phyloP scores from a whole-genome alignment of 2,888 invertebrate species.

The Atrina japonica region DNA sequence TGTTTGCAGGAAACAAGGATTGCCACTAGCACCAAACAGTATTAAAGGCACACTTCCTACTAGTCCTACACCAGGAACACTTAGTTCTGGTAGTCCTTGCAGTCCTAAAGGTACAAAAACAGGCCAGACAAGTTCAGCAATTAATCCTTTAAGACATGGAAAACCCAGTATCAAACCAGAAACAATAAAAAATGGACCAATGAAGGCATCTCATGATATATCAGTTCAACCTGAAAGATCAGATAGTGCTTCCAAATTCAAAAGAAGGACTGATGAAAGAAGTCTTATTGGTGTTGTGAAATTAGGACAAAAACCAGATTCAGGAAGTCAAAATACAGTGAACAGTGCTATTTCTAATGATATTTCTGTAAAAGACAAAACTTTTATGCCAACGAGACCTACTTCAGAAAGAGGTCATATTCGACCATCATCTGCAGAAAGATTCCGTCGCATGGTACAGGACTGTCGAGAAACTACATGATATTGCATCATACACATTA shows the following conservation, averaged over 20 bases:
- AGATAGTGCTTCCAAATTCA: neutral
- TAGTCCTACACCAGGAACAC: conserved; percentile 28
- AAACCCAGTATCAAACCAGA: conserved; percentile 4
- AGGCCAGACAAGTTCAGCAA: conserved; percentile 14
- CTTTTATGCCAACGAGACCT: conserved; percentile 47
- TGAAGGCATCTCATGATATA: conserved; percentile 51
- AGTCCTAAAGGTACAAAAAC: conserved; percentile 27
- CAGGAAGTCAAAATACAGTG: neutral
- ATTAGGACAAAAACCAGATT: conserved; percentile 21
- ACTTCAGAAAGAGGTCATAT: conserved; percentile 47
- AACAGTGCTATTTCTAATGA: no score
- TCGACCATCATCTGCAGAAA: conserved; percentile 64
- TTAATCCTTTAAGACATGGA: neutral
- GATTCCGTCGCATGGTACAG: conserved; percentile 72
- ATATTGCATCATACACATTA: neutral
- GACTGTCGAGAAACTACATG: conserved; percentile 52
- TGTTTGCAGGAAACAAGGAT: neutral
- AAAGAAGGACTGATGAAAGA: conserved; percentile 2
- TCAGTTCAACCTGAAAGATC: conserved; percentile 3
- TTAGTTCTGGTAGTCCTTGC: conserved; percentile 26
- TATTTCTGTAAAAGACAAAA: neutral
- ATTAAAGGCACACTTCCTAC: neutral
- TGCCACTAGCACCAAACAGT: neutral
- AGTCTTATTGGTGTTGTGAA: conserved; percentile 9
- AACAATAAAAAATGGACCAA: conserved; percentile 45